phyloP scores from a whole-genome alignment of 2,113 vertebrate species.

The Protobothrops flavoviridis region DNA sequence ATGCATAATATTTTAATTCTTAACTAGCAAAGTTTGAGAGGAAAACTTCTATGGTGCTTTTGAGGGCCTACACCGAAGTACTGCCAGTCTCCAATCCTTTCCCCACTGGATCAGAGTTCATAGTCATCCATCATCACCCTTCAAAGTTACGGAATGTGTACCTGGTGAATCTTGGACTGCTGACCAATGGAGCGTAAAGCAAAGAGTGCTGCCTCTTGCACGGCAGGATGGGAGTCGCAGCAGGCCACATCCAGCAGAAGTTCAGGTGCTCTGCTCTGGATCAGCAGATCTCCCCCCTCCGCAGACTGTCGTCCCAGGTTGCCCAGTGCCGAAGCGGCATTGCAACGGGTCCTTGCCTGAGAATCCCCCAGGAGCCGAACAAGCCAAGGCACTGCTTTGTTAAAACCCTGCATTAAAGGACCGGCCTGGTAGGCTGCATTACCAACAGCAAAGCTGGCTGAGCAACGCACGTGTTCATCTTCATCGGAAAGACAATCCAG shows the following conservation, averaged over 20 bases:
- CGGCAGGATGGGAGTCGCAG: slow-evolving; percentile 59
- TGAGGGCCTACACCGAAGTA: background rate
- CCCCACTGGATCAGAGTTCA: background rate
- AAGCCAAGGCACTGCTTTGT: slow-evolving; percentile 60
- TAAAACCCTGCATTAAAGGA: slow-evolving; percentile 20
- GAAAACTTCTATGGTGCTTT: background rate
- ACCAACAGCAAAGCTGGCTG: slow-evolving; percentile 73
- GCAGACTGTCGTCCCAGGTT: slow-evolving; percentile 61
- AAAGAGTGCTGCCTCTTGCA: slow-evolving; percentile 68
- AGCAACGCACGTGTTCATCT: slow-evolving; percentile 61
- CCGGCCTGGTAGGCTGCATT: slow-evolving; percentile 61
- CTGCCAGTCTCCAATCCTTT: background rate
- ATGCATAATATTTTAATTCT: background rate
- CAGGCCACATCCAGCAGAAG: slow-evolving; percentile 70
- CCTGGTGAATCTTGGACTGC: slow-evolving; percentile 66
- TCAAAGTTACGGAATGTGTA: slow-evolving; percentile 23
- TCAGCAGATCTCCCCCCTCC: slow-evolving; percentile 56
- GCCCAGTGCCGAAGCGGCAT: slow-evolving; percentile 69
- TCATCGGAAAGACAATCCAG: slow-evolving; percentile 61
- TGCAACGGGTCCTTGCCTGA: slow-evolving; percentile 63
- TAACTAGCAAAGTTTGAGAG: background rate
- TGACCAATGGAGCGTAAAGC: slow-evolving; percentile 67
- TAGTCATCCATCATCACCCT: background rate
- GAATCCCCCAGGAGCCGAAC: slow-evolving; percentile 59
- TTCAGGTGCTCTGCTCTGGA: slow-evolving; percentile 57